phyloP scores from a whole-genome alignment of 2,113 vertebrate species.

The Anoura caudifer region DNA sequence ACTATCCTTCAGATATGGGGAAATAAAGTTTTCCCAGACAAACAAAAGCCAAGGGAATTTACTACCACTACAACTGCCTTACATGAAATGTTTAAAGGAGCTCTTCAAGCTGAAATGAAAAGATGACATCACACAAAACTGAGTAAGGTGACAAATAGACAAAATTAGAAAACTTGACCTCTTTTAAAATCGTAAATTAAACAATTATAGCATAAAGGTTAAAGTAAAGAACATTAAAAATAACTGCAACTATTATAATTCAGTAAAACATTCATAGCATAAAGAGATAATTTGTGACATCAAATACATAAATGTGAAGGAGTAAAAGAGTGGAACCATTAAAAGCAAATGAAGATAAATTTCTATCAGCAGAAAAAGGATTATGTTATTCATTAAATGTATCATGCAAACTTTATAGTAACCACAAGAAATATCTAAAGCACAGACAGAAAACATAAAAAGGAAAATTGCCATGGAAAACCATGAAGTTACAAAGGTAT shows the following conservation, averaged over 20 bases:
- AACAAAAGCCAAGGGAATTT: not conserved
- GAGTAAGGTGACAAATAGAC: not conserved
- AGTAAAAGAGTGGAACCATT: not conserved
- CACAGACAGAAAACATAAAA: not conserved
- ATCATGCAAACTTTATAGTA: not conserved
- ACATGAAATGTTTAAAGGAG: not conserved
- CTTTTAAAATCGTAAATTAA: not conserved
- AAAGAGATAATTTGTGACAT: not conserved
- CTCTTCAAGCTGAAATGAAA: not conserved
- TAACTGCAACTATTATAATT: not conserved
- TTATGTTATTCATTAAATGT: not conserved
- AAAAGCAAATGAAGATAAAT: not conserved
- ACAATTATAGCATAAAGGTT: not conserved
- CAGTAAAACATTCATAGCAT: not conserved
- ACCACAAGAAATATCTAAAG: not conserved
- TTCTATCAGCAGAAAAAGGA: not conserved
- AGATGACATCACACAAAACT: not conserved
- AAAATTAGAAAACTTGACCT: not conserved
- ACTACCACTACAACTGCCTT: not conserved
- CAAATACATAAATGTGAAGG: not conserved
- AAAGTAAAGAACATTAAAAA: not conserved
- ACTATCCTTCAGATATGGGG: not conserved
- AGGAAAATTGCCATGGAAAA: not conserved
- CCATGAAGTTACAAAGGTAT: not conserved
- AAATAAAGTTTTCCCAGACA: not conserved